These are phyloP conservation scores for Teleogryllus oceanicus DNA, from an alignment of 2,888 invertebrate genomes.

Conservation along the genomic window DNA sequence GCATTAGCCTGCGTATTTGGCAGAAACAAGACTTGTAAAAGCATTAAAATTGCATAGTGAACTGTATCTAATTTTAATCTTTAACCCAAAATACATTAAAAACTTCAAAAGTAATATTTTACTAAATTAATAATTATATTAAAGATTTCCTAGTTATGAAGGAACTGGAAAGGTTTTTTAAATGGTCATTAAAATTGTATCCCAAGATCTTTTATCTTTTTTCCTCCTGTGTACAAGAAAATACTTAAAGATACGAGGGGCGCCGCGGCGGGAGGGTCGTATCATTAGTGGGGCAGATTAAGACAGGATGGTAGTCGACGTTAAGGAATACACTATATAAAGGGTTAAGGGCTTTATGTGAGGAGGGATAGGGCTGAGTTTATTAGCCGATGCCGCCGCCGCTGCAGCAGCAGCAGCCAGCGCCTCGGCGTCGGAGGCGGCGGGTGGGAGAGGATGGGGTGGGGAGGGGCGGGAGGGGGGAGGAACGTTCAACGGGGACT, in stretches of 20 bases:
- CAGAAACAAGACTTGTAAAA: background rate
- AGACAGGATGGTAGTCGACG: conserved; percentile 11
- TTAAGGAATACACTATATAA: conserved; percentile 18
- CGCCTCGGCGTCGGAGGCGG: background rate
- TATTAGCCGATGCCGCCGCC: background rate
- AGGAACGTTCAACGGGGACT: background rate
- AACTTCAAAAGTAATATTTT: conserved; percentile 3
- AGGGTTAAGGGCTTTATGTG: conserved; percentile 18
- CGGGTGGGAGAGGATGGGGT: background rate
- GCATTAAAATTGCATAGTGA: background rate
- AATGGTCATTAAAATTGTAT: conserved; percentile 10
- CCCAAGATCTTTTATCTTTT: background rate
- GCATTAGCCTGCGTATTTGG: background rate
- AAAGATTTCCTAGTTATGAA: background rate
- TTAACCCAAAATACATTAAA: background rate
- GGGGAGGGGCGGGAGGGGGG: background rate
- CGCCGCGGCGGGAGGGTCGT: background rate
- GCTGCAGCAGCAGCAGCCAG: background rate
- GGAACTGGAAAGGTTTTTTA: background rate
- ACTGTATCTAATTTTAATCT: conserved; percentile 6
- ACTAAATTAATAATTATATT: background rate
- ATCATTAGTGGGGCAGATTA: conserved; percentile 18
- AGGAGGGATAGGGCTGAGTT: conserved; percentile 2
- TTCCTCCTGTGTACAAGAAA: conserved; percentile 10
- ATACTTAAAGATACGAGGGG: background rate